These are phyloP conservation scores for Apamea monoglypha DNA, from an alignment of 2,888 invertebrate species.

Conservation along the genomic window DNA sequence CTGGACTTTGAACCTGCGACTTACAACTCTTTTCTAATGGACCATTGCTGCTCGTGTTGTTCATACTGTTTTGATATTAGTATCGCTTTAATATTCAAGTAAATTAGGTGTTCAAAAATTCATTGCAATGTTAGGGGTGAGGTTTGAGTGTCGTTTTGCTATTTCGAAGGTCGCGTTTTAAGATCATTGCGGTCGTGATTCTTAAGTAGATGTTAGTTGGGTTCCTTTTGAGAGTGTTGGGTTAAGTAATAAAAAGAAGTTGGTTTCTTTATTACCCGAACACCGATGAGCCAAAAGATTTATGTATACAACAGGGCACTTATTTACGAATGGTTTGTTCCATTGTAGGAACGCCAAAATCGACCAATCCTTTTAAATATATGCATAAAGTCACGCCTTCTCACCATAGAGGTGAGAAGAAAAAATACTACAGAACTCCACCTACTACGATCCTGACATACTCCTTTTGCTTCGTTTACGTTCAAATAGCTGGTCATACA, in stretches of 20 bases:
- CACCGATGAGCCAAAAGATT: neutral
- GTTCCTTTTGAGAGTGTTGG: constrained; percentile 19
- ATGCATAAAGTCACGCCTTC: too few relatives aligned
- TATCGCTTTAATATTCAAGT: constrained; percentile 29
- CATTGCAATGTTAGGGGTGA: constrained; percentile 8
- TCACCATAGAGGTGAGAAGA: too few relatives aligned
- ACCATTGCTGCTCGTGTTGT: too few relatives aligned
- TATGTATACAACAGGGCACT: neutral
- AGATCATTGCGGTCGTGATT: constrained; percentile 22
- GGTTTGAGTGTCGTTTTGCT: constrained; percentile 23
- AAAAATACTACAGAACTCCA: too few relatives aligned
- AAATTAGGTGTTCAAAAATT: constrained; percentile 22
- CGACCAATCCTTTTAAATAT: too few relatives aligned
- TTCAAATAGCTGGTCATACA: too few relatives aligned
- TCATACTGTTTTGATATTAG: constrained; percentile 25
- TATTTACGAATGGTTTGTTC: neutral
- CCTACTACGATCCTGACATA: too few relatives aligned
- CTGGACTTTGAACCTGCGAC: neutral
- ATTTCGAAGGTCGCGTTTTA: constrained; percentile 21
- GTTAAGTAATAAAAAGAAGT: neutral
- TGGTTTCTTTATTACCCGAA: neutral
- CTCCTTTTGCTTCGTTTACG: too few relatives aligned
- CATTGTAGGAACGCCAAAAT: too few relatives aligned
- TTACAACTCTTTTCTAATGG: neutral
- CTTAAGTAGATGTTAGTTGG: constrained; percentile 28